Evolutionary conservation across 2,797 vertebrate species (phyloP).

Genomic region (Rhabdomys pumilio): DNA sequence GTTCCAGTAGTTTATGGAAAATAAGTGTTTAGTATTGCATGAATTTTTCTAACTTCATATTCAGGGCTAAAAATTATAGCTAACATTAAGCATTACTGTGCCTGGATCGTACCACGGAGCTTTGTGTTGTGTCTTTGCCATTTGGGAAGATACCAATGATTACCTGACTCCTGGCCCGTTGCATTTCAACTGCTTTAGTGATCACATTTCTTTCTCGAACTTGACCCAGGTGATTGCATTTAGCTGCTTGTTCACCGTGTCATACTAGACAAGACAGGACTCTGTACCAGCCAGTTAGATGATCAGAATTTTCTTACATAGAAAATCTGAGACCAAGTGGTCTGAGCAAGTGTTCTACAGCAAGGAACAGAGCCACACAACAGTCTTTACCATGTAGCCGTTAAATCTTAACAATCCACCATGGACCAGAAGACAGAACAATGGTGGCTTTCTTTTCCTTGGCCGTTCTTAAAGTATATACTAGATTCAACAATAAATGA

Average conservation of each 20-base stretch:
- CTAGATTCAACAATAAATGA: conserved; percentile 27
- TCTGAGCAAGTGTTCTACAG: neutral
- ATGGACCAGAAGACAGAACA: neutral
- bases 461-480: conserved; percentile 44
- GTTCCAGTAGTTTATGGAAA: neutral
- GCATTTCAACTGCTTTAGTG: neutral
- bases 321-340: conserved; percentile 8
- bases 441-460: neutral
- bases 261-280: neutral
- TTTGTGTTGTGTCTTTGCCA: neutral
- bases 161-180: neutral
- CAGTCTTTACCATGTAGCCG: neutral
- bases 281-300: neutral
- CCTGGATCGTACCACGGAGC: neutral
- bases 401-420: conserved; percentile 25
- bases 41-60: neutral
- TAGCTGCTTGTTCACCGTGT: neutral
- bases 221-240: neutral
- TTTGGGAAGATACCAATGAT: conserved; percentile 20
- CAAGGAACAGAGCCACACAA: neutral
- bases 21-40: neutral
- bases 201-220: neutral
- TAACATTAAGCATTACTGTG: neutral
- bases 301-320: neutral
- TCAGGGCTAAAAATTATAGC: neutral